phyloP scores from a whole-genome alignment of 2,888 invertebrate species.

The Herminia tarsipennalis region DNA sequence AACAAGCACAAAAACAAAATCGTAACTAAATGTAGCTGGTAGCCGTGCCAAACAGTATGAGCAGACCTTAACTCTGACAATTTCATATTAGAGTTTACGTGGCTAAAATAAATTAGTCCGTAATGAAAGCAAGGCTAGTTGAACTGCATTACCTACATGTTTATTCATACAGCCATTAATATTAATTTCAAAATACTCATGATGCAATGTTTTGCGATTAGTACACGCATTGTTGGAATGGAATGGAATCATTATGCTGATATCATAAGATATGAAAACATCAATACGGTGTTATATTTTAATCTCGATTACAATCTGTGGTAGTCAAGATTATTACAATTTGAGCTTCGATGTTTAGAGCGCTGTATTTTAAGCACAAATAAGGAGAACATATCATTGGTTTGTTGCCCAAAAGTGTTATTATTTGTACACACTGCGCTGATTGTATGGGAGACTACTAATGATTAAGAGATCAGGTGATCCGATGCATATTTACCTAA shows the following conservation, averaged over 20 bases:
- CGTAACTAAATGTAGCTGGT: neutral
- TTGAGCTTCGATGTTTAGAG: too few relatives aligned
- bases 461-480: too few relatives aligned
- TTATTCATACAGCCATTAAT: slow-evolving; percentile 43
- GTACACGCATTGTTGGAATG: slow-evolving; percentile 30
- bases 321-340: too few relatives aligned
- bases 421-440: too few relatives aligned
- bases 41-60: slow-evolving; percentile 21
- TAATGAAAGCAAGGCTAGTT: slow-evolving; percentile 51
- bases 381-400: too few relatives aligned
- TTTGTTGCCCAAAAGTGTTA: too few relatives aligned
- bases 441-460: too few relatives aligned
- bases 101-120: slow-evolving; percentile 40
- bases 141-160: slow-evolving; percentile 42
- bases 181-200: slow-evolving; percentile 46
- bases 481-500: too few relatives aligned
- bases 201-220: slow-evolving; percentile 43
- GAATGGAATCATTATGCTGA: slow-evolving; percentile 39
- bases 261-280: neutral
- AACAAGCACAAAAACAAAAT: too few relatives aligned
- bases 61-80: slow-evolving; percentile 33
- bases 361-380: too few relatives aligned
- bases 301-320: neutral
- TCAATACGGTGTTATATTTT: neutral
- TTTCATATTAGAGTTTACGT: slow-evolving; percentile 36